These are phyloP conservation scores for Drosophila anomelani DNA, from an alignment of 2,888 invertebrate species.

Conservation along the genomic window DNA sequence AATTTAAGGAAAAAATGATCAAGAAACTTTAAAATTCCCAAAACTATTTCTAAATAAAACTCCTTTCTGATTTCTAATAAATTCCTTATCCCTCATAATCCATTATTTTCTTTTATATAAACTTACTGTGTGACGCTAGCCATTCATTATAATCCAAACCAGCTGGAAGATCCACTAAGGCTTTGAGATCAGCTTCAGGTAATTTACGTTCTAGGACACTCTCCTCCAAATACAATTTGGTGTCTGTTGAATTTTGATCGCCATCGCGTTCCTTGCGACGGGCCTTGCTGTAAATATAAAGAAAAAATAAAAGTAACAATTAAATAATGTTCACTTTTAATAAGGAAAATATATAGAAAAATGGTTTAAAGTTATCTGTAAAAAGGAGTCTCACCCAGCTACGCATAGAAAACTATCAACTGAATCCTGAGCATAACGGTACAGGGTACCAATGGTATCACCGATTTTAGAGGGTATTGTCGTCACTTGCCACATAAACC, in stretches of 20 bases:
- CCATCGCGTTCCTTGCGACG: constrained; percentile 98
- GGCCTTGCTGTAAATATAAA: constrained; percentile 92
- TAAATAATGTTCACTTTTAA: not conserved
- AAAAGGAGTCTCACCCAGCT: constrained; percentile 82
- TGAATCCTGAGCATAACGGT: constrained; percentile 85
- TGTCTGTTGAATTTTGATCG: constrained; percentile 91
- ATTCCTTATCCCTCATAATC: not conserved
- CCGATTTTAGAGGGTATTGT: constrained; percentile 85
- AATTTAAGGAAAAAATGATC: accelerated
- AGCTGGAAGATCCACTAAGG: constrained; percentile 96
- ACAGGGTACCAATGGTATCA: constrained; percentile 84
- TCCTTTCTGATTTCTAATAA: not conserved
- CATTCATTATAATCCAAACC: constrained; percentile 99
- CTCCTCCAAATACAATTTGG: constrained; percentile 97
- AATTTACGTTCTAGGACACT: constrained; percentile 96
- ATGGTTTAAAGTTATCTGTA: not conserved
- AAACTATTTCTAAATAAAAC: not conserved
- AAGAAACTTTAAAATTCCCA: not conserved
- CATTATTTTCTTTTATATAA: not conserved
- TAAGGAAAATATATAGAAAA: not conserved
- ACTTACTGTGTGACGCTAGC: constrained; percentile 98
- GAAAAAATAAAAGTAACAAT: constrained; percentile 24
- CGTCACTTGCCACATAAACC: constrained; percentile 84
- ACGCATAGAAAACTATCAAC: constrained; percentile 85
- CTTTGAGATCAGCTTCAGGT: constrained; percentile 96